These are phyloP conservation scores for Natator depressus DNA, from an alignment of 2,113 vertebrate species.

Conservation along the genomic window DNA sequence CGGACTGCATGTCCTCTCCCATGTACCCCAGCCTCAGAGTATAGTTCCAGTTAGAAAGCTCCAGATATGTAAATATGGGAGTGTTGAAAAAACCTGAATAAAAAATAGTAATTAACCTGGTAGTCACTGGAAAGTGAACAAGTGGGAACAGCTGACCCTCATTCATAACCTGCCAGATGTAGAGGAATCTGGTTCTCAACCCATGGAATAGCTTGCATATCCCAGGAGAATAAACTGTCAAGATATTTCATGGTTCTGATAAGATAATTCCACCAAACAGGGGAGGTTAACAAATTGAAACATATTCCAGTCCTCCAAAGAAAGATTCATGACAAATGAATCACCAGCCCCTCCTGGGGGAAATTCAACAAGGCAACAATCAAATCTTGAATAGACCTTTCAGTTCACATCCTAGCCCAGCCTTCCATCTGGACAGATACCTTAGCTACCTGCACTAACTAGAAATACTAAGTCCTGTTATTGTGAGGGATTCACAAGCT, in stretches of 20 bases:
- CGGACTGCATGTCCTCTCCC: background rate
- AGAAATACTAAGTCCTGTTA: background rate
- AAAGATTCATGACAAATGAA: background rate
- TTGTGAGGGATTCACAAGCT: background rate
- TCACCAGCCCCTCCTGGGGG: accelerated
- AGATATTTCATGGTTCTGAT: background rate
- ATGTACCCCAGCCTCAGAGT: background rate
- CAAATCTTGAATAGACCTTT: background rate
- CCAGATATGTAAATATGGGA: background rate
- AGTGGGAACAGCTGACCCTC: background rate
- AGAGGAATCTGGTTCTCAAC: accelerated
- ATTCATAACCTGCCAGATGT: accelerated
- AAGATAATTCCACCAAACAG: background rate
- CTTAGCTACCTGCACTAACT: background rate
- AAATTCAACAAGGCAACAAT: background rate
- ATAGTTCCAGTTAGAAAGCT: background rate
- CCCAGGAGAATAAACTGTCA: accelerated
- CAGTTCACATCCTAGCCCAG: background rate
- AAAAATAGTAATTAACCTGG: background rate
- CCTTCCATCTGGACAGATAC: background rate
- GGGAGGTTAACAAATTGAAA: background rate
- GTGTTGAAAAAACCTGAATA: background rate
- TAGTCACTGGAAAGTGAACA: accelerated
- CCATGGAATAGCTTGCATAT: background rate
- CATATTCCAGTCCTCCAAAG: background rate